A percentile compares a stretch with the other conserved stretches of the same genome.
Evolutionary conservation across 2,888 invertebrate genomes (phyloP).

Genomic region (Dryocosmus kuriphilus): DNA sequence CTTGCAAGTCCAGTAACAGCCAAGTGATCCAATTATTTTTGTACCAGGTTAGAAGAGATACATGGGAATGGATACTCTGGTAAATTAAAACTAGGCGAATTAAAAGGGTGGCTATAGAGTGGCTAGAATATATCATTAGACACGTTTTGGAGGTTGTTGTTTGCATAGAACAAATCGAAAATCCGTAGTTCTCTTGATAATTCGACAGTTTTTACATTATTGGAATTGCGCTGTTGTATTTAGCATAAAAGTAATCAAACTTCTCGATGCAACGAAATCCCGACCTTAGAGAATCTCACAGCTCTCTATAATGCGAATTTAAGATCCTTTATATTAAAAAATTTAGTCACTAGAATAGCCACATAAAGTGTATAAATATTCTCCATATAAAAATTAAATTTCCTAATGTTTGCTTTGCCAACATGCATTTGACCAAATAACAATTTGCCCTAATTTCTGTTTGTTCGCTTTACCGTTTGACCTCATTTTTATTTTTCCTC

Average conservation of each 20-base stretch:
- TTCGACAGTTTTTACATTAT: conserved; percentile 1
- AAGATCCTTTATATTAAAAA: neutral
- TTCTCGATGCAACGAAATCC: conserved; percentile 68
- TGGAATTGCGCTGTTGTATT: conserved; percentile 25
- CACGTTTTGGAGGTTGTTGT: conserved; percentile 10
- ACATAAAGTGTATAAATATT: neutral
- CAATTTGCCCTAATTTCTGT: no score
- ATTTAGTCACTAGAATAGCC: conserved; percentile 25
- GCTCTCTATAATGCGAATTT: conserved; percentile 52
- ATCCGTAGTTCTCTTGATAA: conserved; percentile 12
- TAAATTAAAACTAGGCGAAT: conserved; percentile 3
- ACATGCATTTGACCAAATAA: no score
- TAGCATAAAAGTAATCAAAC: conserved; percentile 50
- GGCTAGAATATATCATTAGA: conserved; percentile 1
- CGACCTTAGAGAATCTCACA: conserved; percentile 49
- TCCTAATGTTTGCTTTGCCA: no score
- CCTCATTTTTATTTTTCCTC: no score
- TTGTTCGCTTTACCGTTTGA: no score
- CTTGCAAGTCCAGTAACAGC: conserved; percentile 62
- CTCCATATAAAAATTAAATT: no score
- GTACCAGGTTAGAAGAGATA: conserved; percentile 68
- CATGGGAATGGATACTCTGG: conserved; percentile 6
- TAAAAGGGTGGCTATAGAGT: neutral
- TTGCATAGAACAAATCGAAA: neutral
- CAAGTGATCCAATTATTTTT: conserved; percentile 75